Percentiles rank a stretch among this genome's conserved stretches.
These are phyloP conservation scores for Bombycilla garrulus DNA, from an alignment of 2,113 vertebrate genomes.

Conservation along the genomic window DNA sequence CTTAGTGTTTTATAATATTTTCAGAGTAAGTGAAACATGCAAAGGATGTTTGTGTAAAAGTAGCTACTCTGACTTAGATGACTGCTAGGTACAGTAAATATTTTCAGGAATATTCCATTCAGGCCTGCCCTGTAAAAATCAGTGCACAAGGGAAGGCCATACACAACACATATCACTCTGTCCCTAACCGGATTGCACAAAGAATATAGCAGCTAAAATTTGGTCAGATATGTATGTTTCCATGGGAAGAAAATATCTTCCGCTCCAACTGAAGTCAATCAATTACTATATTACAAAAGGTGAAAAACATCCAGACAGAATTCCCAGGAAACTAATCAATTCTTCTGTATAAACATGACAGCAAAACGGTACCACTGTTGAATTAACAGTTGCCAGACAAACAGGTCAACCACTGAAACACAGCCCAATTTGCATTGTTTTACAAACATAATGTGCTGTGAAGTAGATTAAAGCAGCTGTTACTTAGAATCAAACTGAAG, in stretches of 20 bases:
- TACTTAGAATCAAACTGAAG: slow-evolving; percentile 17
- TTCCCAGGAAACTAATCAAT: not conserved
- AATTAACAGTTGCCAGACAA: slow-evolving; percentile 27
- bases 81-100: not conserved
- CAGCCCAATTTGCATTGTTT: not conserved
- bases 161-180: not conserved
- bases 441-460: not conserved
- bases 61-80: not conserved
- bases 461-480: slow-evolving; percentile 34
- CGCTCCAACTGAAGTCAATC: not conserved
- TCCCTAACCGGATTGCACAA: not conserved
- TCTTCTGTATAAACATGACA: not conserved
- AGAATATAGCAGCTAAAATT: not conserved
- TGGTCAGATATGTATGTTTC: not conserved
- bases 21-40: slow-evolving; percentile 1
- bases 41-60: not conserved
- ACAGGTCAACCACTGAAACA: not conserved
- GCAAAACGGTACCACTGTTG: not conserved
- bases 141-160: not conserved
- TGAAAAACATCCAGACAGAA: not conserved
- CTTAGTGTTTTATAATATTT: not conserved
- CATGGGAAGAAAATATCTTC: not conserved
- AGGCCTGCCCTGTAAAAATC: not conserved
- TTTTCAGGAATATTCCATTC: not conserved
- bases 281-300: not conserved